Percentiles rank a stretch among this genome's conserved stretches.
These are phyloP conservation scores for Myxocyprinus asiaticus DNA, from an alignment of 2,113 vertebrate genomes.

Conservation along the genomic window DNA sequence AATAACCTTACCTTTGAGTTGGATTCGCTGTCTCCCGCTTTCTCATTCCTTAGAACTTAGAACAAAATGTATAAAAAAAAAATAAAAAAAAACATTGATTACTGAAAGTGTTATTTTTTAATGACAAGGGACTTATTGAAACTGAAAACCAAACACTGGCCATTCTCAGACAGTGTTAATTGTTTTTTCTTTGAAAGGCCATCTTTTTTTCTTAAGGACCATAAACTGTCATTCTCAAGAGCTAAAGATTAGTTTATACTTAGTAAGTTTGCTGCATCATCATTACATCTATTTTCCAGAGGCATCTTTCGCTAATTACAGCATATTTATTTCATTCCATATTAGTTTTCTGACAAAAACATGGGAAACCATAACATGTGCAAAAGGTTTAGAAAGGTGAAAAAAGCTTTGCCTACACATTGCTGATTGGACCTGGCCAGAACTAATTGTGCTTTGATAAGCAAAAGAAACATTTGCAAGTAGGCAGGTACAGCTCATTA, in stretches of 20 bases:
- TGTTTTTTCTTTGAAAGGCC: constrained; percentile 78
- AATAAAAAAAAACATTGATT: background rate
- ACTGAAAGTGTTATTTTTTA: constrained; percentile 9
- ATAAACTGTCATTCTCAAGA: constrained; percentile 75
- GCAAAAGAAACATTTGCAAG: constrained; percentile 62
- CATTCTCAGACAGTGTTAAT: constrained; percentile 68
- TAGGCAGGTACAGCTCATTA: constrained; percentile 74
- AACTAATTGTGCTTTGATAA: constrained; percentile 45
- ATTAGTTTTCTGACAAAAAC: constrained; percentile 53
- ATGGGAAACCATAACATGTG: constrained; percentile 21
- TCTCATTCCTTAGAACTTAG: no score
- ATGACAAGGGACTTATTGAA: background rate
- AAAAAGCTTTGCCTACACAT: constrained; percentile 51
- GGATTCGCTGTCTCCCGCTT: no score
- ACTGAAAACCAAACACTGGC: no score
- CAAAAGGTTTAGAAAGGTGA: background rate
- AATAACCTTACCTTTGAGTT: no score
- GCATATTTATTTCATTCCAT: constrained; percentile 56
- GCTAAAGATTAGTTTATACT: constrained; percentile 72
- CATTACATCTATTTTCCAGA: constrained; percentile 76
- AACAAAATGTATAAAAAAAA: background rate
- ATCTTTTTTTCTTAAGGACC: constrained; percentile 77
- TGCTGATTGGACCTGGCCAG: constrained; percentile 42
- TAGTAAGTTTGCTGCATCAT: constrained; percentile 73
- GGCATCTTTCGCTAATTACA: constrained; percentile 71